Base-by-base conservation (phyloP, 2,888 invertebrate genomes). In the Chesias legatella region DNA sequence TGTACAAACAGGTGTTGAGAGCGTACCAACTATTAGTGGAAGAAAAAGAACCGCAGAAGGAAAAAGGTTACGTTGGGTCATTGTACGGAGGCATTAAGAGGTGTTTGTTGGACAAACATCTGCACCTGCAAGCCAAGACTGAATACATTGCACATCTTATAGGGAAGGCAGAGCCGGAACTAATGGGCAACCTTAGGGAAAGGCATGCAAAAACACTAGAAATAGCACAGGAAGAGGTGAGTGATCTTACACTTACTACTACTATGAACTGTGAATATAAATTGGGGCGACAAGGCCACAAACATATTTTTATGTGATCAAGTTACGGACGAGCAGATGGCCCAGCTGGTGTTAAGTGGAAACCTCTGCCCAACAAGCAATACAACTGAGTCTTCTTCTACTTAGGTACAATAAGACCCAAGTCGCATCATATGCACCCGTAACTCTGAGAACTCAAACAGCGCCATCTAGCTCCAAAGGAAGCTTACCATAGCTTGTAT, bases 161-260 rank as follows among this genome's bases (percentile, higher is more conserved):
- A 66, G 93, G 93, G 36, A 91, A 96, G 60, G 97, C 97, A 10
- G 97, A 98, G 78, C 97, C 97, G 6, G 98, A 98, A 79, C 89
- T 97, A 30, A 91, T 95, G 53, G 97, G 96, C 20, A 94, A 94
- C 69, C 92, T 94, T 56, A 90, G 97, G 48, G 98, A 98, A 77
- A 91, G 98, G 40, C 98, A 98, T 75, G 98, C 98, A 5, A 98
- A 98, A 84, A 98, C 98, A n/a, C 83, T 98, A 60, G 98, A 98
- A 89, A 96, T 97, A 53, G 98, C 98, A 58, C 98, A 98, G 82
- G 97, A 98, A 81, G 98, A 98, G 88, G 88, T 79, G 44, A 55
- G 53, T 58, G 27, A 1, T 9, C 1, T 7, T 22, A 9, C n/a
- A 30, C 13, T 3, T 17, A 17, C 13, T 5, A 17, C 13, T 17